Conservation (phyloP, 2,113 vertebrate species). For the Pygoscelis antarcticus region DNA sequence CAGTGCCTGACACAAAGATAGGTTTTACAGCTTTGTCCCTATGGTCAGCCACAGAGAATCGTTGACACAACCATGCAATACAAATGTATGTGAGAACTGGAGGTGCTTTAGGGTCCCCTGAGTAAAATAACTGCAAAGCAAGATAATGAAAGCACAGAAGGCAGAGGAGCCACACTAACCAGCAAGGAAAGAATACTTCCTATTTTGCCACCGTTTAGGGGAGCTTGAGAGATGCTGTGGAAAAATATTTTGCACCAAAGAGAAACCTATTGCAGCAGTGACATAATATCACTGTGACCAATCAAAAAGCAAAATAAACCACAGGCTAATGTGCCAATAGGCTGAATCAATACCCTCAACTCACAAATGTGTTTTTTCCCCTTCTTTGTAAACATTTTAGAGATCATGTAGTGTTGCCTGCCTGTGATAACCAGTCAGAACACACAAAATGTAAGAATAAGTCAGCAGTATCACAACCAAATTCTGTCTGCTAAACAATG, state of each 20-base stretch:
- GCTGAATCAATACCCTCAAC: neutral
- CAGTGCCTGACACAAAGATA: neutral
- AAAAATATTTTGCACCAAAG: neutral
- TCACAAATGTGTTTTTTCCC: rapidly evolving
- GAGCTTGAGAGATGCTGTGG: neutral
- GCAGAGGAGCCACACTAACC: neutral
- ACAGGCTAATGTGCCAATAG: neutral
- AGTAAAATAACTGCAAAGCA: neutral
- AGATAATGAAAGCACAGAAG: neutral
- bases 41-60: neutral
- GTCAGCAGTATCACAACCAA: neutral
- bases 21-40: neutral
- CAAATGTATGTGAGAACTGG: neutral
- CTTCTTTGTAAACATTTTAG: neutral
- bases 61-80: neutral
- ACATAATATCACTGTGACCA: neutral
- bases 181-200: neutral
- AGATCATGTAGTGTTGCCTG: rapidly evolving
- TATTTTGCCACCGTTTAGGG: neutral
- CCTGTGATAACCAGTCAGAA: neutral
- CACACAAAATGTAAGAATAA: neutral
- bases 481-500: neutral
- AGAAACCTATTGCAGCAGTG: neutral
- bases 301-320: neutral
- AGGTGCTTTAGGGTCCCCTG: neutral